A percentile compares a stretch with the other conserved stretches of the same genome.
Evolutionary conservation across 2,888 invertebrate genomes (phyloP).

Genomic region (Steromphala cineraria): DNA sequence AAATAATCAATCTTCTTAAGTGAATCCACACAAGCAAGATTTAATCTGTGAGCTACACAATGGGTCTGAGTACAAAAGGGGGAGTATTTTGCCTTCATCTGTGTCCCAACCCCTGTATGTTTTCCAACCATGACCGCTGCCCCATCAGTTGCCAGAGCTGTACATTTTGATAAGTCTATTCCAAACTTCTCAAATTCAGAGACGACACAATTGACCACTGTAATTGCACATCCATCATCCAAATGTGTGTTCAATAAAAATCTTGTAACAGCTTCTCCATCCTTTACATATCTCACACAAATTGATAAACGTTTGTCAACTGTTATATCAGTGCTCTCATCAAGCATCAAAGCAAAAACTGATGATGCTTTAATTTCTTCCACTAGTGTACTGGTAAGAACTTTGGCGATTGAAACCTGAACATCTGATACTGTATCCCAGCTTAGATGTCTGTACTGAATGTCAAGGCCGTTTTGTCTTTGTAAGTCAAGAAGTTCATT

Average conservation of each 20-base stretch:
- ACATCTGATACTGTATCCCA: too few relatives aligned
- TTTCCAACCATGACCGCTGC: neutral
- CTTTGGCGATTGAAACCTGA: too few relatives aligned
- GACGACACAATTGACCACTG: slow-evolving; percentile 20
- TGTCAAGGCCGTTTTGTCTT: neutral
- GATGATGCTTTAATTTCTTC: too few relatives aligned
- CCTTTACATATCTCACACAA: slow-evolving; percentile 32
- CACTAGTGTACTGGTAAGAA: too few relatives aligned
- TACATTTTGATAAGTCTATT: slow-evolving; percentile 20
- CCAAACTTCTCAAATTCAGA: neutral
- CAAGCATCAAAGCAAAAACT: slow-evolving; percentile 35
- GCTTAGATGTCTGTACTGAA: too few relatives aligned
- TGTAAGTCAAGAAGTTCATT: neutral
- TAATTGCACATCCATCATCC: slow-evolving; percentile 33
- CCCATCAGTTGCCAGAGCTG: slow-evolving; percentile 38
- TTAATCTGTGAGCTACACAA: slow-evolving; percentile 18
- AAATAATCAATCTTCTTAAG: slow-evolving; percentile 35
- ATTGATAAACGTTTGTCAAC: slow-evolving; percentile 28
- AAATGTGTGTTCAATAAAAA: slow-evolving; percentile 27
- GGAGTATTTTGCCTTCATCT: neutral
- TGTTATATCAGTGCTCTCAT: slow-evolving; percentile 39
- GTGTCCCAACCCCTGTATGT: neutral
- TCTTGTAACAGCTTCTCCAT: slow-evolving; percentile 25
- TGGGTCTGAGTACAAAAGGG: neutral
- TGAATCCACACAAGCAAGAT: slow-evolving; percentile 35